Conservation (phyloP, 2,113 vertebrate genomes). For the Dendrocopos noguchii region DNA sequence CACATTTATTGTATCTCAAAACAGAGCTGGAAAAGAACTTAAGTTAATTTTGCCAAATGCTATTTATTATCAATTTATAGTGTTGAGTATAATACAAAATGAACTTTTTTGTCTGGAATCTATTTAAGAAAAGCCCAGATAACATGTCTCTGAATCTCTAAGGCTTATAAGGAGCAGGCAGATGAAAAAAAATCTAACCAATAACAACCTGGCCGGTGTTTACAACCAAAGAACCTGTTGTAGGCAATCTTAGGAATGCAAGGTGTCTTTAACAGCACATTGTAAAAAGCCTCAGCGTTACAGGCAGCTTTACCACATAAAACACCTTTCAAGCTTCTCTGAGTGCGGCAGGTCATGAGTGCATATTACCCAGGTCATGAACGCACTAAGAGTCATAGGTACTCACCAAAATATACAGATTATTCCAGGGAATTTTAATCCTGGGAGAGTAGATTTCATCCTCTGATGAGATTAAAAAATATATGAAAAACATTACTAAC, state of each 20-base stretch:
- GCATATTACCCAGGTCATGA: neutral
- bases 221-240: neutral
- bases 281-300: neutral
- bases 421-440: neutral
- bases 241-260: neutral
- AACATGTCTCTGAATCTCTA: neutral
- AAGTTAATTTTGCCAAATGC: neutral
- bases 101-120: neutral
- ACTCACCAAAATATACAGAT: neutral
- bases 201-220: neutral
- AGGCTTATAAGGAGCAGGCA: neutral
- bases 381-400: neutral
- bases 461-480: neutral
- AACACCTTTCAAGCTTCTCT: neutral
- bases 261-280: neutral
- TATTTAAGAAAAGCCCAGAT: neutral
- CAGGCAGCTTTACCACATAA: neutral
- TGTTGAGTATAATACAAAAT: neutral
- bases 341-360: neutral
- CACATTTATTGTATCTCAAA: neutral
- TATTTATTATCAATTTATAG: neutral
- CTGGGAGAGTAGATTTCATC: neutral
- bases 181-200: neutral
- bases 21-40: neutral
- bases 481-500: neutral